phyloP scores from a whole-genome alignment of 2,113 vertebrate genomes.

The Leptocoma aspasia region DNA sequence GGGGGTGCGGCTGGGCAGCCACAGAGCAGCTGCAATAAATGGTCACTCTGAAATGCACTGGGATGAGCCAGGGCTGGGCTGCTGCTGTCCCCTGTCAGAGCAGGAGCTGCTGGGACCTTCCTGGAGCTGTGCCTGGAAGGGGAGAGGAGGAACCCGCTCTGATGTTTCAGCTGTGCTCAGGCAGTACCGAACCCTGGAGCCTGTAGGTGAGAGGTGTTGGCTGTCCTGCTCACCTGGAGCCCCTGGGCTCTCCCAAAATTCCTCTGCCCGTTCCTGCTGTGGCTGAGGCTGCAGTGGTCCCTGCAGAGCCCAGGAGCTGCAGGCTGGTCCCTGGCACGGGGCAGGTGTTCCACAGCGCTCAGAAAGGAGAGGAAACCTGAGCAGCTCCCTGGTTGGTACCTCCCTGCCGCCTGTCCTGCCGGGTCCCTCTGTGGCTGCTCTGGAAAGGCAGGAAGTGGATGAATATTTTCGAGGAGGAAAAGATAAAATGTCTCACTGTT shows the following conservation, averaged over 20 bases:
- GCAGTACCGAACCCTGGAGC: fast-evolving
- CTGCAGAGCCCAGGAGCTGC: no score
- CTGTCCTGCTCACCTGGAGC: background rate
- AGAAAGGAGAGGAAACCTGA: background rate
- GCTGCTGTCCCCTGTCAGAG: background rate
- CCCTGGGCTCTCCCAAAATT: fast-evolving
- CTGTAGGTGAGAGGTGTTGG: background rate
- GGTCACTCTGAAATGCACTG: fast-evolving
- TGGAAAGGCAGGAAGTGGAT: fast-evolving
- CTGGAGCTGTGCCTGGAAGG: background rate
- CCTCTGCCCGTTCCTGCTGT: fast-evolving
- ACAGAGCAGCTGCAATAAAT: fast-evolving
- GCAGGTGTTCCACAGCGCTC: background rate
- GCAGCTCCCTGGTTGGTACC: fast-evolving
- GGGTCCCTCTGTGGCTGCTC: fast-evolving
- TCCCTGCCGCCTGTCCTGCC: background rate
- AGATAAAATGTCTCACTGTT: background rate
- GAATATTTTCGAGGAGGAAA: fast-evolving
- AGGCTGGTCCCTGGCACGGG: fast-evolving
- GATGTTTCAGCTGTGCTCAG: background rate
- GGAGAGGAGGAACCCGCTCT: fast-evolving
- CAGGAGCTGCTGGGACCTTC: background rate
- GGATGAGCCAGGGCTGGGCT: background rate
- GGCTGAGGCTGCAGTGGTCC: fast-evolving
- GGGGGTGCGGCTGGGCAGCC: fast-evolving